These are phyloP conservation scores for Saguinus midas DNA, from an alignment of 2,113 vertebrate species.

Conservation along the genomic window DNA sequence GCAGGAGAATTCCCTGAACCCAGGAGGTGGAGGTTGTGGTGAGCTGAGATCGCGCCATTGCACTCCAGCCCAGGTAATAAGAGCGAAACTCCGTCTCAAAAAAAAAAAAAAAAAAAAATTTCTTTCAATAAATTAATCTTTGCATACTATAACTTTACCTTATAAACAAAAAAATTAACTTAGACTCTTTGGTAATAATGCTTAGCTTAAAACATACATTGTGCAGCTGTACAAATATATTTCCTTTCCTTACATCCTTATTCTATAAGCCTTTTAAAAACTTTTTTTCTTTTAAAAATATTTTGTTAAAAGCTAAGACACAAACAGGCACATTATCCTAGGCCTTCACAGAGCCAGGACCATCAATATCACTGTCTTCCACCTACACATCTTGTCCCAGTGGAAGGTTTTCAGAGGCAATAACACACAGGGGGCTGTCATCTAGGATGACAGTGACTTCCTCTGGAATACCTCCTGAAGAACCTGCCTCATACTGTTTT, in stretches of 20 bases:
- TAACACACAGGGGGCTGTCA: background rate
- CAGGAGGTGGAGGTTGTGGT: too few relatives aligned
- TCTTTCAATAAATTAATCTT: background rate
- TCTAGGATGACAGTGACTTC: background rate
- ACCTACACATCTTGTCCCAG: background rate
- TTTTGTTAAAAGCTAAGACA: background rate
- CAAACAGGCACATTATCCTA: background rate
- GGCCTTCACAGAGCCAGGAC: background rate
- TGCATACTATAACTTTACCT: background rate
- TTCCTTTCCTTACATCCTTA: background rate
- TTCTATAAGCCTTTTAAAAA: background rate
- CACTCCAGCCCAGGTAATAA: too few relatives aligned
- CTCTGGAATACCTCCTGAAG: background rate
- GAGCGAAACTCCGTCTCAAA: too few relatives aligned
- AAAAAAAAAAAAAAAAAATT: background rate
- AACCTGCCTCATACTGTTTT: background rate
- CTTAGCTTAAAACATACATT: background rate
- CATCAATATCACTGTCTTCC: background rate
- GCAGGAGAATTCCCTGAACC: too few relatives aligned
- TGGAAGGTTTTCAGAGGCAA: background rate
- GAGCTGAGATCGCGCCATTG: too few relatives aligned
- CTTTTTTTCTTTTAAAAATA: background rate
- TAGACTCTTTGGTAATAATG: background rate
- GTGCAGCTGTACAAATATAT: background rate
- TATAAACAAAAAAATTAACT: background rate